phyloP scores from a whole-genome alignment of 23 tunicate genomes.

The Oikopleura vanhoeffeni region DNA sequence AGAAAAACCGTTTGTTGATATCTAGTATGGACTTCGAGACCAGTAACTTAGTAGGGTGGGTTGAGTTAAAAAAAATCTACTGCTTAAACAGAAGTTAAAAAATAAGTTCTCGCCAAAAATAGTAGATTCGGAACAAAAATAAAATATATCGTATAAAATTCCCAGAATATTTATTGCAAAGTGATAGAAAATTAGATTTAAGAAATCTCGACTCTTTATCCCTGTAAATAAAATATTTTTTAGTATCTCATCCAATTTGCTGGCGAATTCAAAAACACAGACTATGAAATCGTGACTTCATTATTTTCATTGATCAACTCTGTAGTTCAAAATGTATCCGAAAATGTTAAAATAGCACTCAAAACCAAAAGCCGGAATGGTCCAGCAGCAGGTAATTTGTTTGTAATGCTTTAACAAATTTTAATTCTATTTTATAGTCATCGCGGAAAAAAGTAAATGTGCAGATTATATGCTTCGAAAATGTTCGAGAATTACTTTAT shows the following conservation, averaged over 20 bases:
- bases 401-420: not conserved
- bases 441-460: not conserved
- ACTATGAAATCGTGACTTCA: not conserved
- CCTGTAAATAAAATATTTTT: too few relatives aligned
- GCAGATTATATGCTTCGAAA: not conserved
- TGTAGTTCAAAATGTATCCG: not conserved
- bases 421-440: not conserved
- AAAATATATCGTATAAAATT: too few relatives aligned
- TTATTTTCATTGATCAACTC: not conserved
- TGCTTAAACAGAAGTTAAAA: too few relatives aligned
- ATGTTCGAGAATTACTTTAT: not conserved
- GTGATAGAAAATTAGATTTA: too few relatives aligned
- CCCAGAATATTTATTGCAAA: too few relatives aligned
- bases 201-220: too few relatives aligned
- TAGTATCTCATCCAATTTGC: not conserved
- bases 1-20: too few relatives aligned
- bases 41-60: too few relatives aligned
- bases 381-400: not conserved
- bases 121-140: too few relatives aligned
- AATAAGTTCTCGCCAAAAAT: too few relatives aligned
- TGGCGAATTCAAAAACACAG: not conserved
- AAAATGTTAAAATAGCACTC: not conserved
- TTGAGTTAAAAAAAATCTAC: too few relatives aligned
- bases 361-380: not conserved
- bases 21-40: too few relatives aligned